Percentiles rank a stretch among this genome's conserved stretches.
Conservation (phyloP, 2,888 invertebrate genomes). For the Tanytarsus gracilentus region DNA sequence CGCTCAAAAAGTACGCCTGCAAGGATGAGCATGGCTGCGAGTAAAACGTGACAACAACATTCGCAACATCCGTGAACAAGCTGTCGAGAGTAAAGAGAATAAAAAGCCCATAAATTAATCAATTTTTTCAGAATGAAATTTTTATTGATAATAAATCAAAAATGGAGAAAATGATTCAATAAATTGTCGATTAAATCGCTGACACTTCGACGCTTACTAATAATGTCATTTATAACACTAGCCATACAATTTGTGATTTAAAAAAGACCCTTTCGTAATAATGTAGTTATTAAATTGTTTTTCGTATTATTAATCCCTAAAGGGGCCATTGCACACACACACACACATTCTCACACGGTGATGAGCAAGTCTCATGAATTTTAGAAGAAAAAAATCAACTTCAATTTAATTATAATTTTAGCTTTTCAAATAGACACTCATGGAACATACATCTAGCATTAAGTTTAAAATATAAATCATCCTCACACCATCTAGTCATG, state of each 20-base stretch:
- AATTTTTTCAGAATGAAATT: not conserved
- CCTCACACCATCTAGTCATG: too few relatives aligned
- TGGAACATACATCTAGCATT: not conserved
- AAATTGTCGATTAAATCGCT: constrained; percentile 5
- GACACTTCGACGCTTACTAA: not conserved
- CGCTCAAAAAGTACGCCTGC: too few relatives aligned
- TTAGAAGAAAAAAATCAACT: too few relatives aligned
- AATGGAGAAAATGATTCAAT: not conserved
- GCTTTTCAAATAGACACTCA: too few relatives aligned
- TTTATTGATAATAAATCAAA: not conserved
- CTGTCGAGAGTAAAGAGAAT: not conserved
- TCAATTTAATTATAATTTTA: not conserved
- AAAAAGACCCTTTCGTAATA: not conserved
- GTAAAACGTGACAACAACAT: too few relatives aligned
- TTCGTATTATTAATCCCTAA: constrained; percentile 8
- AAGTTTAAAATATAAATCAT: too few relatives aligned
- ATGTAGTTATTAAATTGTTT: constrained; percentile 13
- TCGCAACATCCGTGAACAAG: too few relatives aligned
- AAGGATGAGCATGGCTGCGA: too few relatives aligned
- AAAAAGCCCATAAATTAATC: not conserved
- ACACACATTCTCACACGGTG: not conserved
- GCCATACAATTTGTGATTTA: constrained; percentile 1
- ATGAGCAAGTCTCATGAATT: too few relatives aligned
- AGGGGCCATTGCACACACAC: not conserved
- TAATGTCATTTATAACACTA: constrained; percentile 12